These are phyloP conservation scores for Ceratotherium simum DNA, from an alignment of 2,113 vertebrate species.

Conservation along the genomic window DNA sequence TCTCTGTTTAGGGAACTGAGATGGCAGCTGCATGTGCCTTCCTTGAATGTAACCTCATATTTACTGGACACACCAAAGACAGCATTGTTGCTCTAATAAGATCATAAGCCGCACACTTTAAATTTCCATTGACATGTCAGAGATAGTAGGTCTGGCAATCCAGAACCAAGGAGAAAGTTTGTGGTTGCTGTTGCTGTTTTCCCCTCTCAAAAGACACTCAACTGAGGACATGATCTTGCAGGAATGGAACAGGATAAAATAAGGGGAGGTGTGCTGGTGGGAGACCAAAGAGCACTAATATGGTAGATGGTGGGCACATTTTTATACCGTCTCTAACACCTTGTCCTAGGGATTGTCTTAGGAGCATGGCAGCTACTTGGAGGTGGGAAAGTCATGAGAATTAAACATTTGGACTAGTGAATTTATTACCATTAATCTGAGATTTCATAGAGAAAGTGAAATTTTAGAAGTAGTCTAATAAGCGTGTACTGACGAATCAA, in stretches of 20 bases:
- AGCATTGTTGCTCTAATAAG: not conserved
- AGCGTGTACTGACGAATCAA: not conserved
- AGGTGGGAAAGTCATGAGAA: not conserved
- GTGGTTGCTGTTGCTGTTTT: not conserved
- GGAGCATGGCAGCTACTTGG: not conserved
- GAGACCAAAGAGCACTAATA: not conserved
- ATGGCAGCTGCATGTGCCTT: not conserved
- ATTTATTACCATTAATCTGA: not conserved
- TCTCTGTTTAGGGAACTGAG: not conserved
- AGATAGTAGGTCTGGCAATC: not conserved
- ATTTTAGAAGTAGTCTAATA: constrained; percentile 10
- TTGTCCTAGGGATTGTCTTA: not conserved
- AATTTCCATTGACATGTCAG: not conserved
- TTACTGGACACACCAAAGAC: not conserved
- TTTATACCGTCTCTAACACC: not conserved
- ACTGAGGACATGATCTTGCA: not conserved
- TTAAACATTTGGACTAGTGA: not conserved
- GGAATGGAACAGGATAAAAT: not conserved
- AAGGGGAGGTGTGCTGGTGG: not conserved
- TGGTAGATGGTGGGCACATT: not conserved
- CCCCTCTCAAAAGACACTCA: not conserved
- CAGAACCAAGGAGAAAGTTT: not conserved
- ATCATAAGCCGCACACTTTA: not conserved
- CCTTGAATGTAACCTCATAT: too few species aligned
- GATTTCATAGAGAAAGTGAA: not conserved